Conservation (phyloP, 30 jellyfish, hydroid and myxozoan genomes). For the Aurelia aurita complex sp. Pacific region DNA sequence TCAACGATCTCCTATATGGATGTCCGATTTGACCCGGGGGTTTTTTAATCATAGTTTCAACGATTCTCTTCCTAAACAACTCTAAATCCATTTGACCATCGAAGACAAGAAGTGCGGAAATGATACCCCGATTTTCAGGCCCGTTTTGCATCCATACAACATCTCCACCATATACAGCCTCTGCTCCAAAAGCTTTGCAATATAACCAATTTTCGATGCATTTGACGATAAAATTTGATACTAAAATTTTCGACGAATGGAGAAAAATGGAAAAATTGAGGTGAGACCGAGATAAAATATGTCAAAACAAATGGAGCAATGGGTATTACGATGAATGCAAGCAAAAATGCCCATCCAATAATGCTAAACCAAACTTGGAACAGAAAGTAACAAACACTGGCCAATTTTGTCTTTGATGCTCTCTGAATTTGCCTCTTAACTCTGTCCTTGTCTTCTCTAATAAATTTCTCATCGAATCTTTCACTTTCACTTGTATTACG, state of each 20-base stretch:
- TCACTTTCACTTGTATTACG: too few species aligned
- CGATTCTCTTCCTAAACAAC: conserved; percentile 19
- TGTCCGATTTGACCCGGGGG: not conserved
- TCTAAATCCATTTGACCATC: conserved; percentile 54
- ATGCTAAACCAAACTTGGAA: conserved; percentile 15
- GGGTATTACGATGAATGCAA: conserved; percentile 32
- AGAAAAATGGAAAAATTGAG: too few species aligned
- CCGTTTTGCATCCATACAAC: conserved; percentile 77
- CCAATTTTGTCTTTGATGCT: not conserved
- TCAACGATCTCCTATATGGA: conserved; percentile 67
- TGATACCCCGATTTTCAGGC: conserved; percentile 68
- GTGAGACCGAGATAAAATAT: conserved; percentile 9
- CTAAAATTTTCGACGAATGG: too few species aligned
- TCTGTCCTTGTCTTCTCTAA: not conserved
- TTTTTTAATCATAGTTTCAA: conserved; percentile 26
- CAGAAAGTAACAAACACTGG: not conserved
- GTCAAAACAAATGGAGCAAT: conserved; percentile 27
- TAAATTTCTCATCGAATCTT: not conserved
- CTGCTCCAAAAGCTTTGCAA: conserved; percentile 19
- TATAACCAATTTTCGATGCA: conserved; percentile 23
- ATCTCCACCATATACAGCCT: conserved; percentile 73
- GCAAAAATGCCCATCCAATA: conserved; percentile 28
- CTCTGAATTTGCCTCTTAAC: not conserved
- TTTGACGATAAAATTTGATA: conserved; percentile 17
- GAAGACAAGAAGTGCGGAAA: conserved; percentile 50